Percentiles rank a stretch among this genome's conserved stretches.
Conservation (phyloP, 2,888 invertebrate species). For the Stenolophus ochropezus region DNA sequence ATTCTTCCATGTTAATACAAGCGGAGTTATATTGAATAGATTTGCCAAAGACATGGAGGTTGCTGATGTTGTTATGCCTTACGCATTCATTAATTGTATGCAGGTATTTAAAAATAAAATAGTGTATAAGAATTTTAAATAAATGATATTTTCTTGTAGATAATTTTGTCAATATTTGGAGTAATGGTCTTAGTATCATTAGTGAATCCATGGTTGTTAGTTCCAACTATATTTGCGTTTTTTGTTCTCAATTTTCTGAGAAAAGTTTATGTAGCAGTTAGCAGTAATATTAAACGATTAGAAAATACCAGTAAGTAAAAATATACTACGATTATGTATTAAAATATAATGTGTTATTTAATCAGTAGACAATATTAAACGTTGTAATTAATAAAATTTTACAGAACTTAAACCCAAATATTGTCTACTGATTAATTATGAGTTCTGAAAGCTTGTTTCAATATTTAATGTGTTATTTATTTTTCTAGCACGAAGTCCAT, state of each 20-base stretch:
- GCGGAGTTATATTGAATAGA: conserved; percentile 88
- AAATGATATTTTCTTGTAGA: conserved; percentile 72
- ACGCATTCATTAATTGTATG: conserved; percentile 78
- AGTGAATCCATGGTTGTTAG: conserved; percentile 82
- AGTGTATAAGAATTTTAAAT: too few relatives aligned
- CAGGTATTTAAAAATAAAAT: conserved; percentile 67
- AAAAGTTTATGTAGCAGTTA: conserved; percentile 83
- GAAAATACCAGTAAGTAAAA: conserved; percentile 80
- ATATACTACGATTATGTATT: not conserved
- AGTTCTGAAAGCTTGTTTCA: too few relatives aligned
- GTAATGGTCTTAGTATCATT: conserved; percentile 82
- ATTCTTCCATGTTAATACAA: conserved; percentile 92
- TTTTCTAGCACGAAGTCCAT: conserved; percentile 82
- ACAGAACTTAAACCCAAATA: too few relatives aligned
- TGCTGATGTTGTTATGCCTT: conserved; percentile 79
- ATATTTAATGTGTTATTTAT: conserved; percentile 59
- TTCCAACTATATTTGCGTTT: conserved; percentile 80
- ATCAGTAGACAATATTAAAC: conserved; percentile 1
- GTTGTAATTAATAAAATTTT: too few relatives aligned
- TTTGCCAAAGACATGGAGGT: conserved; percentile 93
- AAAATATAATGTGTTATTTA: not conserved
- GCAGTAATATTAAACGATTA: conserved; percentile 83
- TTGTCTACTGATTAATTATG: too few relatives aligned
- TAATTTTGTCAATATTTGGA: conserved; percentile 80
- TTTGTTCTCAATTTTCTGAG: conserved; percentile 80